Base-by-base conservation (phyloP, 2,888 invertebrate species). In the Formica aserva region DNA sequence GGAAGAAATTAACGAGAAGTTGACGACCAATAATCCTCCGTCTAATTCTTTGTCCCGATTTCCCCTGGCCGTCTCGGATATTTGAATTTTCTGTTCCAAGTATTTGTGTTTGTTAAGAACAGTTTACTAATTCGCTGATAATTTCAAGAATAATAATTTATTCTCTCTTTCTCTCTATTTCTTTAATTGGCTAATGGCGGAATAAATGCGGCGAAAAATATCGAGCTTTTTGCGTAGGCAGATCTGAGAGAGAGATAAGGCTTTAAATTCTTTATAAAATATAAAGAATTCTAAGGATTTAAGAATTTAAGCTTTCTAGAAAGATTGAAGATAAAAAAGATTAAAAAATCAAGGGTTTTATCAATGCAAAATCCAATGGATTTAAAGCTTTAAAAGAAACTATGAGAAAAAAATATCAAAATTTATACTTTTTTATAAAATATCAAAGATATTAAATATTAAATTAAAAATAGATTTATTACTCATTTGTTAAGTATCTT, bases 1-100 rank as follows among this genome's bases (percentile, higher is more conserved):
- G 45, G 45, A 80, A 72, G 74, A 80, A 72, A 72, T 71, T 78
- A 78, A 78, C 45, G 60, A 60, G 57, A 78, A 78, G 60, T 78
- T 72, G 45, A 22, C 38, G 41, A 60, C 60, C 60, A 45, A 80
- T 60, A 80, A 80, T 72, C 60, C 60, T 45, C n/a, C 35, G 11
- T 48, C 48, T 45, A 15, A 15, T 29, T 29, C 60, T 26, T 29
- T 32, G 11, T 41, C 22, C 32, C 74, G 32, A 35, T 38, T 22
- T 1, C 22, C 57, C 41, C 41, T 26, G 41, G 6, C 0, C 32
- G 32, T 32, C 13, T 52, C 48, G 26, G 52, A 35, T 76, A 65
- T 76, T 76, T 52, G 35, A 38, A 76, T 78, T 72, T 71, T 29
- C 72, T 11, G 38, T 29, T n/a, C 41, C 57, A 57, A 55, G 38